Conservation (phyloP, 2,888 invertebrate genomes). For the Atrina japonica region DNA sequence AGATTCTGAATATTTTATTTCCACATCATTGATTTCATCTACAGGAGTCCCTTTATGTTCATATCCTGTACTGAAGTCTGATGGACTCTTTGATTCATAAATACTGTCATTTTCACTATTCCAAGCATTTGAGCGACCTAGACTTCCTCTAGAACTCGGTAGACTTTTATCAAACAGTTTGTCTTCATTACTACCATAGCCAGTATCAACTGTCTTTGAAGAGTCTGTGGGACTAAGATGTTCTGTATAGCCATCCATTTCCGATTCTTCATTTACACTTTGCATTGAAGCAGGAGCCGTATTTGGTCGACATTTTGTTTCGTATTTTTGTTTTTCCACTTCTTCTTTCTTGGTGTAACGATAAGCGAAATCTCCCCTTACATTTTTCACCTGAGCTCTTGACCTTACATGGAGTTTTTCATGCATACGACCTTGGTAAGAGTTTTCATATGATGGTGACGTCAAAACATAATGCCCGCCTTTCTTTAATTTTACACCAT, state of each 20-base stretch:
- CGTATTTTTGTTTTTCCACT: constrained; percentile 24
- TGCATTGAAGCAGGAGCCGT: constrained; percentile 59
- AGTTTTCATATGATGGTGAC: constrained; percentile 56
- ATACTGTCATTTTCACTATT: constrained; percentile 11
- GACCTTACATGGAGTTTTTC: constrained; percentile 53
- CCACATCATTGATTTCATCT: background rate
- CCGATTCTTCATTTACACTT: constrained; percentile 27
- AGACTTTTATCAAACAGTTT: constrained; percentile 9
- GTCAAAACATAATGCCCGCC: constrained; percentile 68
- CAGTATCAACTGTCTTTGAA: constrained; percentile 39
- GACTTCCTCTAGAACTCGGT: constrained; percentile 11
- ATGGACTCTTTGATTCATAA: constrained; percentile 13
- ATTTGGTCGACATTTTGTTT: constrained; percentile 44
- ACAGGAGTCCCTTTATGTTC: too few species aligned
- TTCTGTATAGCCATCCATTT: constrained; percentile 7
- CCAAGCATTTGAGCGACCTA: constrained; percentile 12
- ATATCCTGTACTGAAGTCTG: background rate
- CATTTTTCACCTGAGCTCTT: constrained; percentile 51
- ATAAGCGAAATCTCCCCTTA: constrained; percentile 56
- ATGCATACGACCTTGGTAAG: constrained; percentile 58
- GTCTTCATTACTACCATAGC: constrained; percentile 42
- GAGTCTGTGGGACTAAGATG: constrained; percentile 32
- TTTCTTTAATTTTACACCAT: constrained; percentile 55
- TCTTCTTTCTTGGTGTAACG: constrained; percentile 55
- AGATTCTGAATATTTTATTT: background rate